Conservation (phyloP, 2,113 vertebrate genomes). For the Craseonycteris thonglongyai region DNA sequence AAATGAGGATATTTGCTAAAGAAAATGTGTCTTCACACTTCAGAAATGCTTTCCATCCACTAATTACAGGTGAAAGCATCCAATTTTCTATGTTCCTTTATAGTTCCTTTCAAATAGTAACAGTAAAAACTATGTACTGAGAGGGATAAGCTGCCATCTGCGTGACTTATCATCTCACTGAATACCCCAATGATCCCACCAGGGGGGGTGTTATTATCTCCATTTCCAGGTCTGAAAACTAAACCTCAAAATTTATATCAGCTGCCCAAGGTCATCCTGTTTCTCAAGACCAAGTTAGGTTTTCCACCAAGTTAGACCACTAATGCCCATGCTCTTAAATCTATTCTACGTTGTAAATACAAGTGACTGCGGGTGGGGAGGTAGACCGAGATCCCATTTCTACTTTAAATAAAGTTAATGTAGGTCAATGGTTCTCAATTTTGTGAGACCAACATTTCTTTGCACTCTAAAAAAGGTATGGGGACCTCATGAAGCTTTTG, state of each 20-base stretch:
- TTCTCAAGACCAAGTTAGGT: background rate
- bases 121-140: background rate
- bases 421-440: background rate
- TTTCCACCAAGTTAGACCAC: background rate
- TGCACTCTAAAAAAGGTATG: background rate
- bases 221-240: background rate
- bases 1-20: background rate
- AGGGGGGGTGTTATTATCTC: background rate
- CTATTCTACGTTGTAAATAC: background rate
- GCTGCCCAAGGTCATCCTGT: background rate
- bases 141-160: background rate
- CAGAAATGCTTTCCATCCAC: background rate
- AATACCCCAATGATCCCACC: background rate
- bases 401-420: background rate
- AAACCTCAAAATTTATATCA: background rate
- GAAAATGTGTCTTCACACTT: background rate
- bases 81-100: background rate
- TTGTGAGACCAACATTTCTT: background rate
- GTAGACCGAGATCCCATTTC: background rate
- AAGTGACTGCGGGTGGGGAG: background rate
- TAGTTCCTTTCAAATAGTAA: background rate
- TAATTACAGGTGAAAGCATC: background rate
- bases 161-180: background rate
- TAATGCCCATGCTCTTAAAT: background rate
- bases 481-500: background rate